Evolutionary conservation across 2,797 vertebrate species (phyloP).

Genomic region (Micrastur ruficollis): DNA sequence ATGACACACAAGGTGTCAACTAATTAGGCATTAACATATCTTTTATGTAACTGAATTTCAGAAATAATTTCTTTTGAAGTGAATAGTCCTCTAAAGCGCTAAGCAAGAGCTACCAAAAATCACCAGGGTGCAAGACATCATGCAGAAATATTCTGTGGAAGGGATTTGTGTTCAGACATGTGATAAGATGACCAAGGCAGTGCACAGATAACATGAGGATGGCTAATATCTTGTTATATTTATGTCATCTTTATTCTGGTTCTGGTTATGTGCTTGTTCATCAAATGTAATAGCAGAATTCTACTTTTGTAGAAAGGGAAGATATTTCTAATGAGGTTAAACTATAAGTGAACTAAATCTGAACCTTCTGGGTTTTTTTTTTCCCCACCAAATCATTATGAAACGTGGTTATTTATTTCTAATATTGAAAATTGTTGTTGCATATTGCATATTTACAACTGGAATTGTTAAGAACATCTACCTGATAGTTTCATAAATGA

Average conservation of each 20-base stretch:
- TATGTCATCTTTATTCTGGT: not conserved
- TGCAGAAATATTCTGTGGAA: not conserved
- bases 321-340: not conserved
- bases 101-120: not conserved
- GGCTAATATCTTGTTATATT: not conserved
- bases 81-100: not conserved
- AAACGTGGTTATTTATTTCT: not conserved
- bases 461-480: not conserved
- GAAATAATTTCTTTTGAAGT: slow-evolving; percentile 1
- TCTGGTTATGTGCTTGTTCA: not conserved
- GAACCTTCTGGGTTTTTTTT: not conserved
- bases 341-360: not conserved
- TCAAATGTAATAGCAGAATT: not conserved
- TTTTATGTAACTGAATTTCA: slow-evolving; percentile 13
- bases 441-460: not conserved
- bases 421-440: not conserved
- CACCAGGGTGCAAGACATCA: not conserved
- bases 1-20: not conserved
- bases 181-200: not conserved
- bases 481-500: not conserved
- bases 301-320: not conserved
- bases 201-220: not conserved
- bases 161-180: not conserved
- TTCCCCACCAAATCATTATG: not conserved
- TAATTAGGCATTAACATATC: slow-evolving; percentile 30